Evolutionary conservation across 1,140 invertebrate genomes (phyloP).

Genomic region (Macrostomum lignano): DNA sequence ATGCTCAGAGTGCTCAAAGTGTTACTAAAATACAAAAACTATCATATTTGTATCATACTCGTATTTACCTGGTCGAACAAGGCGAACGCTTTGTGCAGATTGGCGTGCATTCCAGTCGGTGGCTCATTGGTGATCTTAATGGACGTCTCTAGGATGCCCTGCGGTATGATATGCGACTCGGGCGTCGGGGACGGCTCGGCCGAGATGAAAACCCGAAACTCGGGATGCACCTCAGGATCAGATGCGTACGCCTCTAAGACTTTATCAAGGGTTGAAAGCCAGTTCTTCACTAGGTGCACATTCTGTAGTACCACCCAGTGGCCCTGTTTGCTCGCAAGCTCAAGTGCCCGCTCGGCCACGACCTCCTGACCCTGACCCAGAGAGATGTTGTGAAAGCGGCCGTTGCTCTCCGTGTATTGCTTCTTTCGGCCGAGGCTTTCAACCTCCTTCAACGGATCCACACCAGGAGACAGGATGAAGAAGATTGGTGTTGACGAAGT

Average conservation of each 20-base stretch:
- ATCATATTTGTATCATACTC: too few species aligned
- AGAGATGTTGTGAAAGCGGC: slow-evolving; percentile 78
- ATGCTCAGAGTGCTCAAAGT: too few species aligned
- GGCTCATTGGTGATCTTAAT: slow-evolving; percentile 92
- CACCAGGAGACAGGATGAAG: slow-evolving; percentile 76
- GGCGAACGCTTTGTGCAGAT: slow-evolving; percentile 69
- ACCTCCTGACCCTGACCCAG: slow-evolving; percentile 78
- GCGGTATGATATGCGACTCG: slow-evolving; percentile 59
- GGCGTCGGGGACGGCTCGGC: slow-evolving; percentile 60
- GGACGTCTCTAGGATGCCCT: slow-evolving; percentile 68
- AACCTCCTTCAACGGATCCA: slow-evolving; percentile 77
- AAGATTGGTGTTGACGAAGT: slow-evolving; percentile 69
- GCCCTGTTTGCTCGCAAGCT: slow-evolving; percentile 48
- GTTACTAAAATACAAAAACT: too few species aligned
- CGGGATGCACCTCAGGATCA: slow-evolving; percentile 39
- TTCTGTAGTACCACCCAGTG: slow-evolving; percentile 87
- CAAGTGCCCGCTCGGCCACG: slow-evolving; percentile 67
- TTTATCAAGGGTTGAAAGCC: slow-evolving; percentile 66
- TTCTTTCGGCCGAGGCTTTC: slow-evolving; percentile 55
- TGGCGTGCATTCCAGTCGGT: slow-evolving; percentile 70
- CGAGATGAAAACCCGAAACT: slow-evolving; percentile 66
- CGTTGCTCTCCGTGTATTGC: slow-evolving; percentile 45
- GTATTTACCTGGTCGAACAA: slow-evolving; percentile 57
- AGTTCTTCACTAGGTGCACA: slow-evolving; percentile 73
- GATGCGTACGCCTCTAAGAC: slow-evolving; percentile 50